A percentile compares a stretch with the other conserved stretches of the same genome.
phyloP scores from a whole-genome alignment of 2,113 vertebrate genomes.

The Psettodes erumei region DNA sequence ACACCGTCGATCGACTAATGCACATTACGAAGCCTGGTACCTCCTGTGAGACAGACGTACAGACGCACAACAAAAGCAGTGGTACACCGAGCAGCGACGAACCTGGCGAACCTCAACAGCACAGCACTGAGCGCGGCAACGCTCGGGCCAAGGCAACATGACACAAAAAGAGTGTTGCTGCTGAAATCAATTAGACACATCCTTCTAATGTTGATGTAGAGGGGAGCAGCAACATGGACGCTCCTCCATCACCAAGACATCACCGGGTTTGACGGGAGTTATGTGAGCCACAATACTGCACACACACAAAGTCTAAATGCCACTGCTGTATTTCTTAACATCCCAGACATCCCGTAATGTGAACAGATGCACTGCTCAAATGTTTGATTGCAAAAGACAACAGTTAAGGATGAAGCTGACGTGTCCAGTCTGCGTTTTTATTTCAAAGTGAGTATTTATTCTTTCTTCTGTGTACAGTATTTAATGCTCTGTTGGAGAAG shows the following conservation, averaged over 20 bases:
- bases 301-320: background rate
- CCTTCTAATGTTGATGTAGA: background rate
- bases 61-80: constrained; percentile 38
- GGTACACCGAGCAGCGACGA: constrained; percentile 29
- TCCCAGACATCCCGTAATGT: background rate
- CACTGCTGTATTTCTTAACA: constrained; percentile 3
- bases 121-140: background rate
- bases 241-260: background rate
- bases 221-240: background rate
- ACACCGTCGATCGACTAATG: constrained; percentile 35
- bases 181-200: background rate
- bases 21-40: constrained; percentile 39
- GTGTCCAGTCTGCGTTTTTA: background rate
- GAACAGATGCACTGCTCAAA: constrained; percentile 36
- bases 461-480: background rate
- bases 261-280: background rate
- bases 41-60: constrained; percentile 41
- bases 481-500: background rate
- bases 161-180: constrained; percentile 1
- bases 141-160: constrained; percentile 22
- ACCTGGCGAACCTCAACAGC: constrained; percentile 3
- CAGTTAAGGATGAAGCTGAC: background rate
- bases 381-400: background rate
- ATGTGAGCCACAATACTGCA: background rate
- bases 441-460: background rate